Conservation (phyloP, 2,888 invertebrate genomes). For the Marasmarcha lunaedactyla region DNA sequence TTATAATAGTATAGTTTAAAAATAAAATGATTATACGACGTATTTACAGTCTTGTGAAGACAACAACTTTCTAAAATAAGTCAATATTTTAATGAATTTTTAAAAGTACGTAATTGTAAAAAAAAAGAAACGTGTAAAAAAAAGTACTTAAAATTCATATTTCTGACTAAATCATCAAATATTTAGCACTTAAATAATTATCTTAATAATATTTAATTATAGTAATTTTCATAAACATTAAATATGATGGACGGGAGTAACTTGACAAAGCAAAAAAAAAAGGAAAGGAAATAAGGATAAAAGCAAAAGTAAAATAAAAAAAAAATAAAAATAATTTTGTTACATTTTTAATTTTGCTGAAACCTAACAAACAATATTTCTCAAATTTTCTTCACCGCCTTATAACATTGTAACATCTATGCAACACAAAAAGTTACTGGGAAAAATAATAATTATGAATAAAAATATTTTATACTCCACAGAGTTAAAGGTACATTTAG, state of each 20-base stretch:
- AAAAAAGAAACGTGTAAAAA: slow-evolving; percentile 19
- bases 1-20: not conserved
- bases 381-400: slow-evolving; percentile 57
- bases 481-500: slow-evolving; percentile 67
- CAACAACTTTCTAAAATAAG: too few relatives aligned
- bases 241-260: slow-evolving; percentile 70
- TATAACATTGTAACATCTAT: slow-evolving; percentile 73
- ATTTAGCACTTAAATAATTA: too few relatives aligned
- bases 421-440: slow-evolving; percentile 70
- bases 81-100: too few relatives aligned
- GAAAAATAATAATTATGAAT: slow-evolving; percentile 51
- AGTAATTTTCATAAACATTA: slow-evolving; percentile 42
- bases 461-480: slow-evolving; percentile 64
- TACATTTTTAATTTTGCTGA: slow-evolving; percentile 71
- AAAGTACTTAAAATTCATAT: too few relatives aligned
- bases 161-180: too few relatives aligned
- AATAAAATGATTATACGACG: slow-evolving; percentile 18
- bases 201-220: too few relatives aligned
- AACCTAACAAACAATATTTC: slow-evolving; percentile 71
- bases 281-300: slow-evolving; percentile 25
- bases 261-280: slow-evolving; percentile 41
- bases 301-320: slow-evolving; percentile 36
- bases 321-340: slow-evolving; percentile 58
- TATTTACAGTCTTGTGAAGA: slow-evolving; percentile 44
- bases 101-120: too few relatives aligned